These are phyloP conservation scores for Criorhina ranunculi DNA, from an alignment of 2,888 invertebrate genomes.

Conservation along the genomic window DNA sequence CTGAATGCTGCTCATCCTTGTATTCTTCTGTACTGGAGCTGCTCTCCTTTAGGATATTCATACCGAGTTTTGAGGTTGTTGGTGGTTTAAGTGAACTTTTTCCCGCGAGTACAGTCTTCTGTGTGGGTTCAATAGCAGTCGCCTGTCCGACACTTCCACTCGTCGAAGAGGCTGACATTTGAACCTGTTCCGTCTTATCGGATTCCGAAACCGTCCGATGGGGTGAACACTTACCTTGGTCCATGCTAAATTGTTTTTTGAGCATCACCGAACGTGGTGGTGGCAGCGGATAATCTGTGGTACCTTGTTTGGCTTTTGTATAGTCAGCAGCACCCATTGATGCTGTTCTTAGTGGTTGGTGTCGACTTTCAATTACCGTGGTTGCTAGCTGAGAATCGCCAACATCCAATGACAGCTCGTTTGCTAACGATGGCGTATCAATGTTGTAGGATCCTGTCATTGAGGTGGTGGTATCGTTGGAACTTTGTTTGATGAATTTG, in stretches of 20 bases:
- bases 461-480: constrained; percentile 84
- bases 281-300: constrained; percentile 78
- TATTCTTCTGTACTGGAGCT: constrained; percentile 84
- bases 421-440: constrained; percentile 83
- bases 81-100: constrained; percentile 83
- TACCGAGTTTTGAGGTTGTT: constrained; percentile 81
- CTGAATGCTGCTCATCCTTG: constrained; percentile 80
- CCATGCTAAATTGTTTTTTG: constrained; percentile 84
- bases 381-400: constrained; percentile 79
- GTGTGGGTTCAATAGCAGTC: constrained; percentile 57
- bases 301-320: constrained; percentile 78
- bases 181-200: constrained; percentile 69
- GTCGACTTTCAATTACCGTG: constrained; percentile 78
- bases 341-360: constrained; percentile 82
- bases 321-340: constrained; percentile 82
- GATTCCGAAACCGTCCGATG: constrained; percentile 79
- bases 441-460: constrained; percentile 84
- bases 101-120: constrained; percentile 80
- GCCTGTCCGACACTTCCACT: constrained; percentile 56
- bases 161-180: constrained; percentile 57
- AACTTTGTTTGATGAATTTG: constrained; percentile 84
- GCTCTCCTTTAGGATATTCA: constrained; percentile 84
- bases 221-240: constrained; percentile 82
- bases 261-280: constrained; percentile 82
- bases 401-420: constrained; percentile 83